Base-by-base conservation (phyloP, 1,140 invertebrate species). In the Apolygus lucorum region DNA sequence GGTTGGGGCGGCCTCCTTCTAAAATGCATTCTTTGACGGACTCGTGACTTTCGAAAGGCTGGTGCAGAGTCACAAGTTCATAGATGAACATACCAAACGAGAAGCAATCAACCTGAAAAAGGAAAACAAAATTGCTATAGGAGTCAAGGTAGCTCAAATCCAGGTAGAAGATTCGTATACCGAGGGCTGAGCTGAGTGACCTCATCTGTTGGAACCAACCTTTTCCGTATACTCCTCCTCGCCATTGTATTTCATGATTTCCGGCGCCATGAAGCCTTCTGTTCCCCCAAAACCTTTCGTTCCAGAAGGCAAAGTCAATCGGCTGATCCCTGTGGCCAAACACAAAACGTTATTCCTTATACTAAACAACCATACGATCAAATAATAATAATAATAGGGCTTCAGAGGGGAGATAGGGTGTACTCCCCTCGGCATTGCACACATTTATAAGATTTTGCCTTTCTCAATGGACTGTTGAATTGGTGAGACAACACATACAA, bases 1-100 rank as follows among this genome's bases (percentile, higher is more conserved):
- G 78, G 0, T 90, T 85, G 0, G 96, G 96, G 68, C 96, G 81
- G 28, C 90, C 92, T 52, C 96, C 96, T 79, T 98, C 95, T 28
- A 99, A 80, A 28, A 99, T 92, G 73, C 92, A 93, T 75, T 98
- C 95, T 77, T 97, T 98, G 1, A 98, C 92, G 17, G 93, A 92
- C 76, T 97, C 95, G 74, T 96, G 91, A 73, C 94, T 86, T 75
- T 97, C 93, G 76, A 98, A 98, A 0, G 97, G 96, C 76, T 94
- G 91, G 64, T 94, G 88, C 28, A 98, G 82, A 2, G 93, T 96
- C 17, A 98, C 80, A 54, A 99, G 82, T 79, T 99, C 97, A 79
- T 98, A 99, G 71, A 99, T 84, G 74, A 99, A 93, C 95, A 99
- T 99, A n/a, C 95, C 96, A 81, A 98, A 99, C 0, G 96, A 98